A percentile compares a stretch with the other conserved stretches of the same genome.
phyloP scores from a whole-genome alignment of 2,797 vertebrate species.

The Sebastes minor region DNA sequence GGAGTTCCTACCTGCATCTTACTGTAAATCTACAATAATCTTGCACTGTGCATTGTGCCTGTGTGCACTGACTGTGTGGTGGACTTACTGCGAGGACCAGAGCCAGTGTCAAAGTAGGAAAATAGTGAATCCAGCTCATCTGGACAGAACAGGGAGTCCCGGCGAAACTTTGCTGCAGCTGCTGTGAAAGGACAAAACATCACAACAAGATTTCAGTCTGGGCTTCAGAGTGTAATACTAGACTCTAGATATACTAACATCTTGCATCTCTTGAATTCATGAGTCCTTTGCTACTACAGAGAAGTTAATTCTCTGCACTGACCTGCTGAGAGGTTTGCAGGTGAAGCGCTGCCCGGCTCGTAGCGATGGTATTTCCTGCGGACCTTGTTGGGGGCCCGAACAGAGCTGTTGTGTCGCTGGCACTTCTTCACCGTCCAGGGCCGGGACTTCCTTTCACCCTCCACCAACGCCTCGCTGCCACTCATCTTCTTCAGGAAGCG shows the following conservation, averaged over 20 bases:
- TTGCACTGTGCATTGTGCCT: background rate
- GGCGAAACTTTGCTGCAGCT: constrained; percentile 88
- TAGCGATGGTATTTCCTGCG: constrained; percentile 88
- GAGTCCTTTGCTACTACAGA: background rate
- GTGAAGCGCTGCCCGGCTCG: constrained; percentile 83
- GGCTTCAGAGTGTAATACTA: background rate
- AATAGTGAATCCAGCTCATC: constrained; percentile 97
- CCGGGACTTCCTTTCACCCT: constrained; percentile 84
- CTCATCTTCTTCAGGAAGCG: constrained; percentile 91
- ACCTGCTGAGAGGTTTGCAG: constrained; percentile 91
- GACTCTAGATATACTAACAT: background rate
- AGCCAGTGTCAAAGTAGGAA: constrained; percentile 95
- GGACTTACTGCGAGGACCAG: constrained; percentile 94
- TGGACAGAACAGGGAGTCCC: constrained; percentile 96
- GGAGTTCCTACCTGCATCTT: background rate
- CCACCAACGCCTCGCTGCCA: constrained; percentile 69
- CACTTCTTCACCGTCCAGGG: constrained; percentile 92
- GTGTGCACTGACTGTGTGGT: background rate
- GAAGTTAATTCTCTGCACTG: background rate
- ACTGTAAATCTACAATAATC: background rate
- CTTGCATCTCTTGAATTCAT: background rate
- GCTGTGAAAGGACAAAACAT: constrained; percentile 63
- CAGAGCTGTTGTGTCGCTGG: constrained; percentile 86
- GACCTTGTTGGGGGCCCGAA: constrained; percentile 79
- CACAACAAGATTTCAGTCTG: background rate